A percentile compares a stretch with the other conserved stretches of the same genome.
phyloP scores from a whole-genome alignment of 2,888 invertebrate species.

The Leucophora obtusa region DNA sequence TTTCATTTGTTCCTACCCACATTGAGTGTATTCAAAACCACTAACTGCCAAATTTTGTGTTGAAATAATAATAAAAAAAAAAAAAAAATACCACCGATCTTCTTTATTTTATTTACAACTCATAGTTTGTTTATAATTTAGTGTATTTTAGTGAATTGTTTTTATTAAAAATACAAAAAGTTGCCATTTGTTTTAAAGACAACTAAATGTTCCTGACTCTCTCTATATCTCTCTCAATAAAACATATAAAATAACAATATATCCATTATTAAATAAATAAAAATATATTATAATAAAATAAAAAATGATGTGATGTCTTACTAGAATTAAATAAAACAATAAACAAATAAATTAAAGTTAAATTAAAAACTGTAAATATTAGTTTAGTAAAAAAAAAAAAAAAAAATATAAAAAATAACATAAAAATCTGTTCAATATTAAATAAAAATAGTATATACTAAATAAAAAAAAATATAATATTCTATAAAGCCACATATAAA shows the following conservation, averaged over 20 bases:
- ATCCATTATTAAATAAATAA: constrained; percentile 13
- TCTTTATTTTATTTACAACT: background rate
- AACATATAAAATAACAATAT: background rate
- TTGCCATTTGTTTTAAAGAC: constrained; percentile 53
- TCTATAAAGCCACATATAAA: background rate
- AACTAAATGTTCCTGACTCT: constrained; percentile 60
- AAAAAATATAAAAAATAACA: constrained; percentile 16
- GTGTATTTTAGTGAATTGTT: constrained; percentile 1
- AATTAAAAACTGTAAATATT: constrained; percentile 54
- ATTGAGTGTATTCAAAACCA: no score
- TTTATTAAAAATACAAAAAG: constrained; percentile 20
- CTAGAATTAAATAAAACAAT: constrained; percentile 45
- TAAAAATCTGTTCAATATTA: constrained; percentile 1
- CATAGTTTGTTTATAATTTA: background rate
- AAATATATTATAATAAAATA: constrained; percentile 19
- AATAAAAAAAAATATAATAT: constrained; percentile 5
- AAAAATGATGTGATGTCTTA: constrained; percentile 61
- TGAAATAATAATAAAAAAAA: no score
- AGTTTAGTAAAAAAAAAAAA: constrained; percentile 34
- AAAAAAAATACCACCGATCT: background rate
- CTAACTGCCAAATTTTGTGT: background rate
- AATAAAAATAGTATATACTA: constrained; percentile 27
- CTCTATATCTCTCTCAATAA: constrained; percentile 42
- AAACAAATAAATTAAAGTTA: constrained; percentile 31
- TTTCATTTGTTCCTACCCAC: no score